These are phyloP conservation scores for Peromyscus leucopus DNA, from an alignment of 2,113 vertebrate genomes.

Conservation along the genomic window DNA sequence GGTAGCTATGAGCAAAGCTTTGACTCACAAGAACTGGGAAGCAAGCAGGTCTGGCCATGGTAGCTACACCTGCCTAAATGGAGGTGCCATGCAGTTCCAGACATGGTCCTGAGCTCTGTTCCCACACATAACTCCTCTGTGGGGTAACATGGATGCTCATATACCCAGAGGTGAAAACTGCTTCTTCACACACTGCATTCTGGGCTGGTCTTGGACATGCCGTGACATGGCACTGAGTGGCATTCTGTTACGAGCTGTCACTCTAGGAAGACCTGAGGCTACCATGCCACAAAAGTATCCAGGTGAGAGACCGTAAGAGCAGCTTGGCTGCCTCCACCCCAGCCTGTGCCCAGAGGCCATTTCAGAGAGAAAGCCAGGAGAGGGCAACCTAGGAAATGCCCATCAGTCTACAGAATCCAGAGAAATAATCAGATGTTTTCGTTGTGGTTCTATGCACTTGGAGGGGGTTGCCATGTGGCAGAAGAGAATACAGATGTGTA, in stretches of 20 bases:
- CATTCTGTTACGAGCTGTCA: not conserved
- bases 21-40: not conserved
- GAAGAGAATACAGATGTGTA: not conserved
- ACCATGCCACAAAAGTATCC: not conserved
- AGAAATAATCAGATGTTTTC: not conserved
- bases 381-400: not conserved
- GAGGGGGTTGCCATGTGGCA: not conserved
- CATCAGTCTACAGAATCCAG: not conserved
- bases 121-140: not conserved
- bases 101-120: not conserved
- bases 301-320: not conserved
- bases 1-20: not conserved
- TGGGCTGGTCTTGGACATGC: not conserved
- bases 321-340: not conserved
- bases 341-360: not conserved
- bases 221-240: not conserved
- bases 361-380: not conserved
- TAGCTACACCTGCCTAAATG: not conserved
- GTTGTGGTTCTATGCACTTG: not conserved
- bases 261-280: not conserved
- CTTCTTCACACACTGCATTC: not conserved
- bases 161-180: not conserved
- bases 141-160: too few species aligned
- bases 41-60: not conserved
- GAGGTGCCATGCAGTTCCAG: too few species aligned